These are phyloP conservation scores for Hapalemur alaotrensis DNA, from an alignment of 2,797 vertebrate genomes.

Conservation along the genomic window DNA sequence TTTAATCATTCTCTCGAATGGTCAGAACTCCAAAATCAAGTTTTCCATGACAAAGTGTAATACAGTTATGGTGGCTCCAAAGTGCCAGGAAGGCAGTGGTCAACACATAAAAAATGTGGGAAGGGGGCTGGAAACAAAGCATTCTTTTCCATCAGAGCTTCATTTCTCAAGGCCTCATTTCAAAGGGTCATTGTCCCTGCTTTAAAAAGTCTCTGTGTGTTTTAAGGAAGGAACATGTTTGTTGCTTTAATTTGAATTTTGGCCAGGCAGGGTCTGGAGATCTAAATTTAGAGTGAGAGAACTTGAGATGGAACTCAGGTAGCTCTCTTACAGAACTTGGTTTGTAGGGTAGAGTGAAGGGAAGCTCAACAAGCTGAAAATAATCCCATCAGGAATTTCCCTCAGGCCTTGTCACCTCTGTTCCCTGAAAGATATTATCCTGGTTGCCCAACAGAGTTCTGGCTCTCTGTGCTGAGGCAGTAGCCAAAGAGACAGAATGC, in stretches of 20 bases:
- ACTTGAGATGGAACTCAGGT: not conserved
- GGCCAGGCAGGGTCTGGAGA: not conserved
- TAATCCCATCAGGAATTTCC: not conserved
- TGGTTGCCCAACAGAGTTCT: not conserved
- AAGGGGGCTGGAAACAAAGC: not conserved
- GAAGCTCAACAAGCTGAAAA: not conserved
- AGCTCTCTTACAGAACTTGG: not conserved
- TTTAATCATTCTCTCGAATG: conserved; percentile 54
- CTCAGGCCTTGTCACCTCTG: not conserved
- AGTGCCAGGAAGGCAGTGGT: not conserved
- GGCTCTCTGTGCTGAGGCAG: not conserved
- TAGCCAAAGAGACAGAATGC: not conserved
- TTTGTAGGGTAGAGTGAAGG: not conserved
- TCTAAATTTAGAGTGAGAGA: not conserved
- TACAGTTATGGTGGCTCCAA: not conserved
- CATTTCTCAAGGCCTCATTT: not conserved
- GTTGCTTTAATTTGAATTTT: not conserved
- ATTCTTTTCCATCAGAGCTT: not conserved
- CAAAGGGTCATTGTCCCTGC: not conserved
- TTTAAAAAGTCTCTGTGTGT: not conserved
- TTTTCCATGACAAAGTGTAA: conserved; percentile 30
- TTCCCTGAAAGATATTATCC: not conserved
- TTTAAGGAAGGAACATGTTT: not conserved
- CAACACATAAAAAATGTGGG: not conserved
- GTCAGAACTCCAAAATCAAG: not conserved